Base-by-base conservation (phyloP, 2,113 vertebrate genomes). In the Rhodinocichla rosea region DNA sequence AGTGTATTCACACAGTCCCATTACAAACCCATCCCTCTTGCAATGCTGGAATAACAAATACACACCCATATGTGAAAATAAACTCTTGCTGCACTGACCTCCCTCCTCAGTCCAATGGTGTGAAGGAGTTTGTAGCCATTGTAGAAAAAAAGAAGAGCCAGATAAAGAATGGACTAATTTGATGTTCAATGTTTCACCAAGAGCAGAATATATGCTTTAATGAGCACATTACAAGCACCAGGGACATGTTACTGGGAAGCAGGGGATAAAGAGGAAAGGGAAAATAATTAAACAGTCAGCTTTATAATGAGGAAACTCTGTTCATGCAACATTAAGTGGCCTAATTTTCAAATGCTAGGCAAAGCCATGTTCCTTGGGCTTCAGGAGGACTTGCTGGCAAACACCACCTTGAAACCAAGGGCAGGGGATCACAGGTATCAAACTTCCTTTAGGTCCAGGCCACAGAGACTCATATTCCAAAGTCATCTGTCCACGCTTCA, bases 261-360 rank as follows among this genome's bases (percentile, higher is more conserved):
- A 49, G 50, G 60, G 76, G 89, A 90, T 77, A 93, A 81, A 90
- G 82, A 78, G 68, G 68, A 75, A 81, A 64, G 63, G 73, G 73
- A 53, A 96, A 94, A 92, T 90, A 96, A 97, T 97, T 96, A 97
- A 95, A 88, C 50, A 85, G 90, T 33, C 75, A 88, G 83, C 85
- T 90, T 88, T 94, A 90, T 93, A 94, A 97, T 52, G 90, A 93
- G 76, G 86, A 89, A 93, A 91, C 80, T 62, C 40, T 62, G 57
- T 90, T 95, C 80, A 94, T 37, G 94, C 83, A 90, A 93, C 83
- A 93, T 90, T 94, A 92, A 81, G 64, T 37, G 30, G 67, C 64
- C 63, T 93, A 70, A 76, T 96, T 94, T 90, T 76, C 67, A 94
- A 77, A 40, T 21, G 35, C 74, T 75, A 88, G 71, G 65, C 74